Evolutionary conservation across 2,113 vertebrate species (phyloP), one percentile per base, ranked within the genome.

Genomic region (Cisticola juncidis): DNA sequence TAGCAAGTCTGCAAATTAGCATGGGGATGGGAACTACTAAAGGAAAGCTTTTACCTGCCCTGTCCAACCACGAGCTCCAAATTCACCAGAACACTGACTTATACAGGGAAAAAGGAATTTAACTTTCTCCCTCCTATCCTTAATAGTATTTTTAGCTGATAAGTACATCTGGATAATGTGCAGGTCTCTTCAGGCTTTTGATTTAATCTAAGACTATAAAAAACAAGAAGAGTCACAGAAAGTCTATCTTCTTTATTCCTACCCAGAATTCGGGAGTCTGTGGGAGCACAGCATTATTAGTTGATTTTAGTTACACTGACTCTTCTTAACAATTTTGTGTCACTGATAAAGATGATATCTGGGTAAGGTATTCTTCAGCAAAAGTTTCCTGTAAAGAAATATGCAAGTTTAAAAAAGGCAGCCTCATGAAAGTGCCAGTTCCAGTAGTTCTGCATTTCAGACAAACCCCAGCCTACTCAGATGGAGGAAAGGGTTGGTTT

Each of bases 401-500:
- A 44, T 1, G 2, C 28, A 60, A 38, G 19, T 77, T 91, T 42
- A 42, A 78, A 47, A 56, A 20, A 65, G 19, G 40, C 35, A 81
- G 31, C 3, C 8, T 20, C 26, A 24, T 11, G 29, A 72, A 70
- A 84, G 33, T 51, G 51, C 10, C 45, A 31, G 47, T 60, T 45
- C 24, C 45, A 66, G 24, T n/a, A 0, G 0, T 57, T 78, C 58
- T 50, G 42, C 33, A 8, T 42, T 61, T 80, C 80, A 83, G 53
- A 33, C 58, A 47, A 82, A 36, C 17, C 33, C 36, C 44, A 72
- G 0, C 20, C 24, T 58, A 8, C 18, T 18, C 0, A 0, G 31
- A 17, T 15, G 29, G 20, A 79, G 29, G 62, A 58, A 57, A 13
- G 9, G 21, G 7, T 42, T 61, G 50, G 16, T 53, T 71, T 81